These are phyloP conservation scores for Holothuria glaberrima DNA, from an alignment of 35 echinoderm and acorn worm genomes.

Conservation along the genomic window DNA sequence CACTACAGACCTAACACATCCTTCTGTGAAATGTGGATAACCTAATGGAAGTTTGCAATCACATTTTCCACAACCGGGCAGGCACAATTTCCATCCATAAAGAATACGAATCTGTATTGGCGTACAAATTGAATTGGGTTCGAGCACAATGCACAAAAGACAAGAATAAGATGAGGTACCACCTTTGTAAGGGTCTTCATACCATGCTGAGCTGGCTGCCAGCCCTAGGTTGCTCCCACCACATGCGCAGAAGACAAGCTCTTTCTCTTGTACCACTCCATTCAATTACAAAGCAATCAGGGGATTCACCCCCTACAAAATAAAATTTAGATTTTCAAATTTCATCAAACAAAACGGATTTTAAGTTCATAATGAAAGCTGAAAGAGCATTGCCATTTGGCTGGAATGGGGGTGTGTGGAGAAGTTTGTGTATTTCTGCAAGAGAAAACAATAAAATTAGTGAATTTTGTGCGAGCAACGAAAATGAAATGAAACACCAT, in stretches of 20 bases:
- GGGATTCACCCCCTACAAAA: neutral
- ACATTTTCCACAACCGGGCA: neutral
- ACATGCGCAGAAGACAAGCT: slow-evolving; percentile 52
- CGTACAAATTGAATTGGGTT: neutral
- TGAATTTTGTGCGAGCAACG: slow-evolving; percentile 39
- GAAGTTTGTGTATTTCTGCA: slow-evolving; percentile 47
- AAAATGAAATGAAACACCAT: slow-evolving; percentile 54
- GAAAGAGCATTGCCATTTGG: slow-evolving; percentile 51
- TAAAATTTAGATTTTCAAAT: slow-evolving; percentile 25
- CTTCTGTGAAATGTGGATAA: neutral
- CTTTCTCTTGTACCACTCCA: slow-evolving; percentile 34
- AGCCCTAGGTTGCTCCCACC: slow-evolving; percentile 46
- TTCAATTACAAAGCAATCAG: slow-evolving; percentile 29
- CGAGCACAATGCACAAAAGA: slow-evolving; percentile 29
- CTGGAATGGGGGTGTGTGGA: slow-evolving; percentile 50
- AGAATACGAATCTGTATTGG: neutral
- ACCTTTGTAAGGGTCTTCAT: slow-evolving; percentile 52
- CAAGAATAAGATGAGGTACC: slow-evolving; percentile 60
- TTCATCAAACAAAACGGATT: neutral
- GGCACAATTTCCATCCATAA: neutral
- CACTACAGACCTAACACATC: neutral
- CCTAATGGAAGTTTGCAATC: neutral
- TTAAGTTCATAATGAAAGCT: slow-evolving; percentile 13
- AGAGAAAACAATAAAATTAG: slow-evolving; percentile 62
- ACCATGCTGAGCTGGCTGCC: slow-evolving; percentile 32